Conservation (phyloP, 2,888 invertebrate species). For the Eutolmus rufibarbis region DNA sequence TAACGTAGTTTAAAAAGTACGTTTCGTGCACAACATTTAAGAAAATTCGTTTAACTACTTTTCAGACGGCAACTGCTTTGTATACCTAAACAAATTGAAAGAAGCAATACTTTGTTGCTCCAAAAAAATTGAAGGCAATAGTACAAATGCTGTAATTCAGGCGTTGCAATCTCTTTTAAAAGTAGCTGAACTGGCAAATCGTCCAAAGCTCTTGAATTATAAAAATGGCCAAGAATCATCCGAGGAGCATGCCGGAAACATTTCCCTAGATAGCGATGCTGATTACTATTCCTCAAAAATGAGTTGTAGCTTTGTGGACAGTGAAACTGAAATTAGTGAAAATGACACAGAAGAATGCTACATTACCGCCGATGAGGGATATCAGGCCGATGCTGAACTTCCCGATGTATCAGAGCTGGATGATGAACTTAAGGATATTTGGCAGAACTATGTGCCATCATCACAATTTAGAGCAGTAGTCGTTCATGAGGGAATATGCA, state of each 20-base stretch:
- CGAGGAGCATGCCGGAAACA: neutral
- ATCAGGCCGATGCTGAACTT: conserved; percentile 62
- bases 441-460: conserved; percentile 57
- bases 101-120: conserved; percentile 57
- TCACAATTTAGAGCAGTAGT: conserved; percentile 59
- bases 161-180: conserved; percentile 59
- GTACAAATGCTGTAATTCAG: conserved; percentile 58
- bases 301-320: conserved; percentile 57
- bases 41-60: neutral
- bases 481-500: conserved; percentile 59
- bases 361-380: conserved; percentile 61
- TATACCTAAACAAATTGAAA: conserved; percentile 53
- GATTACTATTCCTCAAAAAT: conserved; percentile 59
- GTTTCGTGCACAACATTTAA: neutral
- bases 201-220: neutral
- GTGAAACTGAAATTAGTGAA: conserved; percentile 60
- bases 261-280: conserved; percentile 50
- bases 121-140: conserved; percentile 52
- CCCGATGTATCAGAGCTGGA: conserved; percentile 53
- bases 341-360: conserved; percentile 59
- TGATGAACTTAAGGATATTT: conserved; percentile 43
- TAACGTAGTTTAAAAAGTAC: neutral
- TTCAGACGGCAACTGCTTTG: neutral
- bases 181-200: conserved; percentile 57
- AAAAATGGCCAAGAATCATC: neutral